Evolutionary conservation across 1,140 invertebrate genomes (phyloP).

Genomic region (Anoplophora glabripennis): DNA sequence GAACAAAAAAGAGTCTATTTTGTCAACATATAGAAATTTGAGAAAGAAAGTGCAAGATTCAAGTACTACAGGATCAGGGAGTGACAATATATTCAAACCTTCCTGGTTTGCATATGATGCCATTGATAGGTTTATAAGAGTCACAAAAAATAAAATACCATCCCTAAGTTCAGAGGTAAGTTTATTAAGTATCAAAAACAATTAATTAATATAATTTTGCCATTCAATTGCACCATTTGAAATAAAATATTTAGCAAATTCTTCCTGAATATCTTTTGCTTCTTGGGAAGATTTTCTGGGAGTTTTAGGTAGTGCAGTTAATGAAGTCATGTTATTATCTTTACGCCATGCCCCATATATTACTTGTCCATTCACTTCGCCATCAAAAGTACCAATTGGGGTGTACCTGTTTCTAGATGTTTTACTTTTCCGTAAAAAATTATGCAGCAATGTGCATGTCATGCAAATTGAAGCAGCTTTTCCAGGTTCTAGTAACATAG

Average conservation of each 20-base stretch:
- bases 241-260: conserved; percentile 26
- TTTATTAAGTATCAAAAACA: conserved; percentile 14
- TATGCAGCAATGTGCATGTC: conserved; percentile 11
- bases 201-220: conserved; percentile 13
- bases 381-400: conserved; percentile 8
- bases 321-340: conserved; percentile 7
- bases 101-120: conserved; percentile 41
- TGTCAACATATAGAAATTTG: conserved; percentile 27
- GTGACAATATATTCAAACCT: conserved; percentile 36
- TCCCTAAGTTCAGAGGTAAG: conserved; percentile 9
- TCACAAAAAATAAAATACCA: conserved; percentile 10
- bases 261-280: conserved; percentile 27
- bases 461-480: background rate
- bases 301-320: conserved; percentile 6
- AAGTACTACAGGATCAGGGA: conserved; percentile 30
- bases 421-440: conserved; percentile 19
- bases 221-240: conserved; percentile 6
- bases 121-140: conserved; percentile 37
- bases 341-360: conserved; percentile 3
- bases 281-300: conserved; percentile 8
- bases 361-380: conserved; percentile 14
- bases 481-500: conserved; percentile 8
- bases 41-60: conserved; percentile 29
- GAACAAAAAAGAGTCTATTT: conserved; percentile 38
- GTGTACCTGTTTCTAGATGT: conserved; percentile 10